Percentiles rank a stretch among this genome's conserved stretches.
phyloP scores from a whole-genome alignment of 2,797 vertebrate genomes.

The Mormyrus proboscirostris region DNA sequence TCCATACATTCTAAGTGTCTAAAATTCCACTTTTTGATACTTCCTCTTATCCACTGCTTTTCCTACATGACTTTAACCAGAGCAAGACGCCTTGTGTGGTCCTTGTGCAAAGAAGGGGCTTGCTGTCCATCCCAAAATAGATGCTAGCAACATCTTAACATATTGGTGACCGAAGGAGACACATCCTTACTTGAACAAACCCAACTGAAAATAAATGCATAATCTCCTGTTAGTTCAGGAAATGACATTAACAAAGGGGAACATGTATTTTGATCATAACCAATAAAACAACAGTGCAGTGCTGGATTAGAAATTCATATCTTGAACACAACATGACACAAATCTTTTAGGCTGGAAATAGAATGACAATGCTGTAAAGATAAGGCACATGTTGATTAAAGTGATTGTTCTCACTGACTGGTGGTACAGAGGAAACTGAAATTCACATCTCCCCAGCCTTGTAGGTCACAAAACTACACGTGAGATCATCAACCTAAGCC shows the following conservation, averaged over 20 bases:
- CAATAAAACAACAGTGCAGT: background rate
- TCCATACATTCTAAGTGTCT: background rate
- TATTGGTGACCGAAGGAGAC: background rate
- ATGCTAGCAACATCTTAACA: background rate
- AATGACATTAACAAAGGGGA: background rate
- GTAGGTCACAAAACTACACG: background rate
- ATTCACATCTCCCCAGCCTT: background rate
- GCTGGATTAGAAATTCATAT: background rate
- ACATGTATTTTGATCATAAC: background rate
- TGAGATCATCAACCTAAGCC: background rate
- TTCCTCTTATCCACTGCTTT: background rate
- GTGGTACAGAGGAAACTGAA: background rate
- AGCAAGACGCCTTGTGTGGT: background rate
- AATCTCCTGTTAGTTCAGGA: background rate
- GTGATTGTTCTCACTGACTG: background rate
- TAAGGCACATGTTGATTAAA: background rate
- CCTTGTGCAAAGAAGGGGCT: background rate
- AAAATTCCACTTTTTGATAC: background rate
- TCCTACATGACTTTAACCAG: background rate
- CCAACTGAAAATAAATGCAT: background rate
- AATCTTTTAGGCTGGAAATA: background rate
- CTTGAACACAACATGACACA: background rate
- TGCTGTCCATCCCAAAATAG: background rate
- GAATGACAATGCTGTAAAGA: background rate
- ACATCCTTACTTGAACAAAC: background rate